Evolutionary conservation across 2,113 vertebrate species (phyloP).

Genomic region (Cottus gobio): DNA sequence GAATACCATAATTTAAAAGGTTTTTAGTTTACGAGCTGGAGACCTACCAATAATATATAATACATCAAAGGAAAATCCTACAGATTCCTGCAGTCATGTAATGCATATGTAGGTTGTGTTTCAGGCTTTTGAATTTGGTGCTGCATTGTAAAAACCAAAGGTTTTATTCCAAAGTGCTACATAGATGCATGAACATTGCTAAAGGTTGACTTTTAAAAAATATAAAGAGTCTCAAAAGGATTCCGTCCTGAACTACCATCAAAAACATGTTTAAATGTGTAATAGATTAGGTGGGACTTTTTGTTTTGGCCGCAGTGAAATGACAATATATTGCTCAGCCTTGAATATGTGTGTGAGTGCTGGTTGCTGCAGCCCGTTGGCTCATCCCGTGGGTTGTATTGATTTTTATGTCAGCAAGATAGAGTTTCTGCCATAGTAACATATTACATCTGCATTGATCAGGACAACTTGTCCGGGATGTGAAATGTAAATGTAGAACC

Average conservation of each 20-base stretch:
- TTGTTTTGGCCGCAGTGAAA: constrained; percentile 1
- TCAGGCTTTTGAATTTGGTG: not conserved
- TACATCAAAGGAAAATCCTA: not conserved
- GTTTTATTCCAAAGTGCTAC: not conserved
- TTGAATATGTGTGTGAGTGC: constrained; percentile 30
- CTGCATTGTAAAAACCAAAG: not conserved
- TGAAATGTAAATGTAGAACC: constrained; percentile 30
- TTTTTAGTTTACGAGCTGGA: not conserved
- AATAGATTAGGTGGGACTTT: constrained; percentile 8
- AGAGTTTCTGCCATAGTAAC: constrained; percentile 62
- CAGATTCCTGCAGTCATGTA: not conserved
- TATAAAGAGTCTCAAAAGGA: not conserved
- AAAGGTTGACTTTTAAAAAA: not conserved
- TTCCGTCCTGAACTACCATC: constrained; percentile 4
- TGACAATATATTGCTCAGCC: not conserved
- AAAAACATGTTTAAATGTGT: not conserved
- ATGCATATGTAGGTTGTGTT: not conserved
- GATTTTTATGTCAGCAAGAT: constrained; percentile 48
- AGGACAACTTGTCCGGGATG: constrained; percentile 47
- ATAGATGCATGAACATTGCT: not conserved
- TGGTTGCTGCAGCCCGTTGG: constrained; percentile 30
- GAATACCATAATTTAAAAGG: not conserved
- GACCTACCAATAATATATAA: not conserved
- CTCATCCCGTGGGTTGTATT: constrained; percentile 35
- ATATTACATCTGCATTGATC: constrained; percentile 62